Percentiles rank a stretch among this genome's conserved stretches.
phyloP scores from a whole-genome alignment of 2,888 invertebrate genomes.

The Melitaea athalia region DNA sequence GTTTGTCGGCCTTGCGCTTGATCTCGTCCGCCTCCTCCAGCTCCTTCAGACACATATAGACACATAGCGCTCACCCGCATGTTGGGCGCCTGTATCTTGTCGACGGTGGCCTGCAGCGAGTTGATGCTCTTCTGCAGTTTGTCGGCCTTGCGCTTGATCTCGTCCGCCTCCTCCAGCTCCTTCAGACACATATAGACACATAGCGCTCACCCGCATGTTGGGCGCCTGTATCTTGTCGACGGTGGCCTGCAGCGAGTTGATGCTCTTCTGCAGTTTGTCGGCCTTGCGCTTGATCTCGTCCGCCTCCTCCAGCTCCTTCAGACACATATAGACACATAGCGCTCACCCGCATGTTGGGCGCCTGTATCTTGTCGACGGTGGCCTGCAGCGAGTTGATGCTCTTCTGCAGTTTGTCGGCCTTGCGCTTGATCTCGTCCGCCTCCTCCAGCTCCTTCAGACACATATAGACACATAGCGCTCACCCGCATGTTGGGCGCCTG shows the following conservation, averaged over 20 bases:
- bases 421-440: conserved; percentile 92
- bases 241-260: conserved; percentile 91
- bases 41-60: conserved; percentile 87
- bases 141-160: conserved; percentile 93
- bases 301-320: conserved; percentile 91
- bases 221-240: conserved; percentile 98
- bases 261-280: conserved; percentile 91
- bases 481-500: conserved; percentile 98
- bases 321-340: too few relatives aligned
- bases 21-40: conserved; percentile 94
- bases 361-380: conserved; percentile 96
- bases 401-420: conserved; percentile 90
- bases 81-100: conserved; percentile 98
- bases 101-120: conserved; percentile 91
- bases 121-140: conserved; percentile 91
- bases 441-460: conserved; percentile 91
- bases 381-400: conserved; percentile 92
- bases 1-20: conserved; percentile 91
- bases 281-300: conserved; percentile 94
- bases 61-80: conserved; percentile 87
- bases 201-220: conserved; percentile 89
- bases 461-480: too few relatives aligned
- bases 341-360: conserved; percentile 94
- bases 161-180: conserved; percentile 93
- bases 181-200: too few relatives aligned